A percentile compares a stretch with the other conserved stretches of the same genome.
Evolutionary conservation across 2,888 invertebrate genomes (phyloP).

Genomic region (Drosophila pseudotakahashii): DNA sequence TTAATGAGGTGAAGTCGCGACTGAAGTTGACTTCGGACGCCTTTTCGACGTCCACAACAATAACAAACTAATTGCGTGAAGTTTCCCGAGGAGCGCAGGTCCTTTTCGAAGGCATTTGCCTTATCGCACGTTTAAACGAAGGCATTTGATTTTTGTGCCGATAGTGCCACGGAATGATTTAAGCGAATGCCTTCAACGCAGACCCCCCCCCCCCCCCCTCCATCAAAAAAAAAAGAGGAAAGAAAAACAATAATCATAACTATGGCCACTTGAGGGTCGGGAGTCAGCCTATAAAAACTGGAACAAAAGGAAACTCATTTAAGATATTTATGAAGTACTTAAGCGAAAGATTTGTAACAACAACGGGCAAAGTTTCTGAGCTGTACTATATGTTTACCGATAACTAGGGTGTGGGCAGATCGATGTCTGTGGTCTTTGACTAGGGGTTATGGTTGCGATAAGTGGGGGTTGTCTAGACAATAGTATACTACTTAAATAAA

Average conservation of each 20-base stretch:
- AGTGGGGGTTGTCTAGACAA: no score
- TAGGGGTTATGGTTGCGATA: not conserved
- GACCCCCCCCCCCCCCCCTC: constrained; percentile 10
- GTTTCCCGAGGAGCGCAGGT: constrained; percentile 48
- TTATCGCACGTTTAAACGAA: constrained; percentile 79
- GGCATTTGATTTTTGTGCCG: constrained; percentile 76
- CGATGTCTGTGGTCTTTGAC: not conserved
- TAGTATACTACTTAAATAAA: no score
- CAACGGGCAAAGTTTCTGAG: not conserved
- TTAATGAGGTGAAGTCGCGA: constrained; percentile 68
- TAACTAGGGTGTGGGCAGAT: not conserved
- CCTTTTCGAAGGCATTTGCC: constrained; percentile 51
- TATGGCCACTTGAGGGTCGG: constrained; percentile 42
- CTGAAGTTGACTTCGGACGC: constrained; percentile 61
- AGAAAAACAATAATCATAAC: constrained; percentile 71
- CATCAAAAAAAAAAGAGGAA: constrained; percentile 3
- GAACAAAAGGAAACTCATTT: constrained; percentile 74
- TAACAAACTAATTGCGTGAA: constrained; percentile 73
- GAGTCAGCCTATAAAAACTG: constrained; percentile 39
- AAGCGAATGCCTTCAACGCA: constrained; percentile 54
- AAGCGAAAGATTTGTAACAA: constrained; percentile 62
- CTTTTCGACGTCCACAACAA: constrained; percentile 66
- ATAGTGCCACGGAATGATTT: constrained; percentile 76
- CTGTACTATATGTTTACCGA: not conserved
- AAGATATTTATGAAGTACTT: constrained; percentile 78